Conservation (phyloP, 1,140 invertebrate species). For the Ericerus pela region DNA sequence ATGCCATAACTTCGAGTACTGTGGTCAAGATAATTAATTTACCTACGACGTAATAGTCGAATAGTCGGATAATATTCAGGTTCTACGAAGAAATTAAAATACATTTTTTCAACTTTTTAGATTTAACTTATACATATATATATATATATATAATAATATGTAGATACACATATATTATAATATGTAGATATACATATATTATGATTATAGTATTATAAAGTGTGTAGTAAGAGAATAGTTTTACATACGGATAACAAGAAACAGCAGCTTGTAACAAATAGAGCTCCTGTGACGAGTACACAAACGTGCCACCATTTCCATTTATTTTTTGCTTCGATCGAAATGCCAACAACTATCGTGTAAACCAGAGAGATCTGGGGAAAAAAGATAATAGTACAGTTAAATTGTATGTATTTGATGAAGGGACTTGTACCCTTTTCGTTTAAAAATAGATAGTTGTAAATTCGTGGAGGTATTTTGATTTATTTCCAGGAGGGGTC, state of each 20-base stretch:
- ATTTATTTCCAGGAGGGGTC: too few relatives aligned
- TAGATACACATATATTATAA: too few relatives aligned
- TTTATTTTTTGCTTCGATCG: conserved; percentile 31
- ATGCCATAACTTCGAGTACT: conserved; percentile 33
- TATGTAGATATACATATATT: too few relatives aligned
- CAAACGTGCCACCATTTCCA: conserved; percentile 32
- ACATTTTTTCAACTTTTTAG: background rate
- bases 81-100: conserved; percentile 20
- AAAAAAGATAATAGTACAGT: conserved; percentile 18
- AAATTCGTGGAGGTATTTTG: too few relatives aligned
- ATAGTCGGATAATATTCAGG: conserved; percentile 30
- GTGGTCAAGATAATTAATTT: conserved; percentile 33
- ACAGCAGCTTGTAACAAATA: conserved; percentile 29
- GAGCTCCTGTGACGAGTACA: conserved; percentile 23
- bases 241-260: conserved; percentile 27
- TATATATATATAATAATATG: too few relatives aligned
- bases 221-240: background rate
- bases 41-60: conserved; percentile 37
- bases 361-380: conserved; percentile 35
- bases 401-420: too few relatives aligned
- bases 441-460: too few relatives aligned
- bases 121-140: background rate
- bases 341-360: conserved; percentile 32
- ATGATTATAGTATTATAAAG: too few relatives aligned
- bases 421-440: too few relatives aligned